These are phyloP conservation scores for Petrocephalus zakoni DNA, from an alignment of 2,113 vertebrate genomes.

Conservation along the genomic window DNA sequence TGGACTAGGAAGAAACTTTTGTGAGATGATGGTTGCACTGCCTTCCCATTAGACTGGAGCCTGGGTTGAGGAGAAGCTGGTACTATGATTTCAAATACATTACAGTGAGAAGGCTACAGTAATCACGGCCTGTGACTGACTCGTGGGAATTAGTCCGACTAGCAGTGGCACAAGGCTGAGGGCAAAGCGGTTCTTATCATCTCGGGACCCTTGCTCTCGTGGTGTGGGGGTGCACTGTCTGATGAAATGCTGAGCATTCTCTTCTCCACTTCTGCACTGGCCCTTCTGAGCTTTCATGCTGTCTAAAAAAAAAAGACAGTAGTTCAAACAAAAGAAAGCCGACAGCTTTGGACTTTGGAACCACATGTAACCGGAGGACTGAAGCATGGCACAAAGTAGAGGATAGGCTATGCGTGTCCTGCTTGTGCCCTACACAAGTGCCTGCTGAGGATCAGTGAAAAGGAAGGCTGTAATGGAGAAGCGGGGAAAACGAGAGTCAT, in stretches of 20 bases:
- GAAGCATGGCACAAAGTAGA: neutral
- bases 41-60: neutral
- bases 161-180: neutral
- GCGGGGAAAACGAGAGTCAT: neutral
- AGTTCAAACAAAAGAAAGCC: neutral
- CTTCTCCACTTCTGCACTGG: neutral
- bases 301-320: neutral
- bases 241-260: neutral
- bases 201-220: neutral
- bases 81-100: neutral
- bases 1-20: neutral
- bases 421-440: neutral
- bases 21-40: neutral
- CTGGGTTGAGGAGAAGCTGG: neutral
- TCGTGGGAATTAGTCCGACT: neutral
- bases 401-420: neutral
- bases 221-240: neutral
- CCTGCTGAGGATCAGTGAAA: neutral
- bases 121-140: neutral
- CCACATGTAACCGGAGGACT: neutral
- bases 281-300: neutral
- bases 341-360: neutral
- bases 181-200: neutral
- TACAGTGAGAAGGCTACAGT: neutral
- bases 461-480: neutral